Evolutionary conservation across 2,888 invertebrate genomes (phyloP).

Genomic region (Diabrotica balteata): DNA sequence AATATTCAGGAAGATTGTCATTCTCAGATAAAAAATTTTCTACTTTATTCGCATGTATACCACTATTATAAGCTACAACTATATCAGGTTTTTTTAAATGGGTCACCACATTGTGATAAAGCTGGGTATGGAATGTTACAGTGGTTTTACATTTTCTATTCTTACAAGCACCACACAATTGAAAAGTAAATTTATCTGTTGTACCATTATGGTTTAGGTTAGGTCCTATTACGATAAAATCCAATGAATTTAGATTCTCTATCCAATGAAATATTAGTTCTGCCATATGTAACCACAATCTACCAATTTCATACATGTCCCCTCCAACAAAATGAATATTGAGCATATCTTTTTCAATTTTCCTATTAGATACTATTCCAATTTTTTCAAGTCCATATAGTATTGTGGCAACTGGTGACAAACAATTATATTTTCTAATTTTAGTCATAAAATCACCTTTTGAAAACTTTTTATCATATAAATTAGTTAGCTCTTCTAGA

Average conservation of each 20-base stretch:
- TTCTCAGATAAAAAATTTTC: background rate
- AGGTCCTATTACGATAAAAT: constrained; percentile 50
- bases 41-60: constrained; percentile 49
- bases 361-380: constrained; percentile 33
- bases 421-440: constrained; percentile 32
- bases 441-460: constrained; percentile 20
- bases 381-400: constrained; percentile 43
- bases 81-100: constrained; percentile 47
- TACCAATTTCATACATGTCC: constrained; percentile 43
- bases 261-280: constrained; percentile 50
- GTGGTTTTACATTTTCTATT: constrained; percentile 31
- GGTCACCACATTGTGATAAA: constrained; percentile 49
- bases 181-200: constrained; percentile 16
- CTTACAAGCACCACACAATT: constrained; percentile 40
- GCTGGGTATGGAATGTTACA: constrained; percentile 30
- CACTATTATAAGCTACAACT: constrained; percentile 54
- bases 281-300: constrained; percentile 42
- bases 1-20: constrained; percentile 36
- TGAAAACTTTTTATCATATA: constrained; percentile 26
- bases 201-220: constrained; percentile 33
- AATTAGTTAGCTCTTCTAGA: constrained; percentile 23
- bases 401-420: constrained; percentile 40
- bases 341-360: constrained; percentile 33
- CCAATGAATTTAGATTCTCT: constrained; percentile 41
- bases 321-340: constrained; percentile 52